Percentiles rank a stretch among this genome's conserved stretches.
These are phyloP conservation scores for Microctonus aethiopoides DNA, from an alignment of 2,888 invertebrate species.

Conservation along the genomic window DNA sequence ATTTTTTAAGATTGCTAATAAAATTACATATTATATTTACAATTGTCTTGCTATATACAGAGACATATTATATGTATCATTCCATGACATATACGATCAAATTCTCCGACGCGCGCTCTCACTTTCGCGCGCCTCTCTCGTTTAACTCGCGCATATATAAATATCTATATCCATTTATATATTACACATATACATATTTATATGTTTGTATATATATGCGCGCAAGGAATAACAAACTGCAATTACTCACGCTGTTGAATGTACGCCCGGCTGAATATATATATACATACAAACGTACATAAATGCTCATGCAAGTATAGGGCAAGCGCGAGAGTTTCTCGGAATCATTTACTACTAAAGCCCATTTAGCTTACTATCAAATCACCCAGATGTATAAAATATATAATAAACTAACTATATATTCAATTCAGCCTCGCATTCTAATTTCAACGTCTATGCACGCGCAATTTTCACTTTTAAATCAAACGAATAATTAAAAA, in stretches of 20 bases:
- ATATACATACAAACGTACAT: background rate
- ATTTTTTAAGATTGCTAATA: too few relatives aligned
- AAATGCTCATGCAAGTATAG: too few relatives aligned
- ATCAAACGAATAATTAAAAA: background rate
- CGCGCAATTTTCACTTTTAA: background rate
- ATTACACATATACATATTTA: background rate
- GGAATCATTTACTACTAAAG: conserved; percentile 4
- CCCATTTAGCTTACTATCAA: background rate
- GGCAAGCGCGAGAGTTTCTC: background rate
- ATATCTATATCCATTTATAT: background rate
- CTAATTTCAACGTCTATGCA: background rate
- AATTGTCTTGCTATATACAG: too few relatives aligned
- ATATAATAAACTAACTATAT: too few relatives aligned
- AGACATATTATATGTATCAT: background rate
- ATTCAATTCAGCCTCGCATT: background rate
- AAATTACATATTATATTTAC: too few relatives aligned
- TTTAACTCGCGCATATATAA: background rate
- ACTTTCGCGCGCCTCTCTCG: background rate
- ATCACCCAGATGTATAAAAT: background rate
- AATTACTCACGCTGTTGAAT: conserved; percentile 14
- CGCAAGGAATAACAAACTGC: conserved; percentile 7
- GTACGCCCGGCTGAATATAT: background rate
- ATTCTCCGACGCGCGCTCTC: background rate
- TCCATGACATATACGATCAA: background rate
- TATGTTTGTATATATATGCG: background rate